phyloP scores from a whole-genome alignment of 2,113 vertebrate genomes.

The Prunella fulvescens region DNA sequence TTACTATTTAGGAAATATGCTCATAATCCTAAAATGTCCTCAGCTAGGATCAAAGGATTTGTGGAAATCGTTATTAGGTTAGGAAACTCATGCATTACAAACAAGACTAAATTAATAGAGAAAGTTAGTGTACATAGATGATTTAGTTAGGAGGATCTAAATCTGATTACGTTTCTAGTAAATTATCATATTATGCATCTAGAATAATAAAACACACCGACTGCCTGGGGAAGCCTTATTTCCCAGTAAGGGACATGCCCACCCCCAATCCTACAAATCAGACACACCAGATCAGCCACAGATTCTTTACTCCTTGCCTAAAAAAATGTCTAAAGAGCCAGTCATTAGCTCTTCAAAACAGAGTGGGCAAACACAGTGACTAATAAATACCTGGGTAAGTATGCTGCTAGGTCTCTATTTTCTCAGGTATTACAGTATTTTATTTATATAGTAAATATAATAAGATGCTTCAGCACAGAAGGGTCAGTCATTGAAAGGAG shows the following conservation, averaged over 20 bases:
- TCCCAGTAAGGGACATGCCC: background rate
- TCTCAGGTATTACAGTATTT: background rate
- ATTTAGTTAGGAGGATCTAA: background rate
- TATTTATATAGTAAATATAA: background rate
- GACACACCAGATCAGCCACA: background rate
- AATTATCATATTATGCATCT: background rate
- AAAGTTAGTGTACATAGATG: background rate
- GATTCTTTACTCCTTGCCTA: background rate
- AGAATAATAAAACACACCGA: background rate
- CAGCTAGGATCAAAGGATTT: background rate
- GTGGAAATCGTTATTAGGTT: background rate
- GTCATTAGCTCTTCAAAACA: background rate
- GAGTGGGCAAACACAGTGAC: background rate
- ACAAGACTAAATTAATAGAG: background rate
- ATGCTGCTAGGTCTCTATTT: background rate
- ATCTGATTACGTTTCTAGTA: background rate
- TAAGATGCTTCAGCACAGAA: background rate
- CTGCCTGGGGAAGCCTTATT: background rate
- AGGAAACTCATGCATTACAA: background rate
- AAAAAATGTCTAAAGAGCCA: background rate
- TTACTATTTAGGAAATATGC: background rate
- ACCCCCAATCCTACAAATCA: background rate
- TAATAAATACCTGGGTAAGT: background rate
- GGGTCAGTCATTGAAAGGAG: background rate
- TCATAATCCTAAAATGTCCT: background rate